Evolutionary conservation across 2,888 invertebrate genomes (phyloP), one percentile per base, ranked within the genome.

Genomic region (Drosophila leonis): DNA sequence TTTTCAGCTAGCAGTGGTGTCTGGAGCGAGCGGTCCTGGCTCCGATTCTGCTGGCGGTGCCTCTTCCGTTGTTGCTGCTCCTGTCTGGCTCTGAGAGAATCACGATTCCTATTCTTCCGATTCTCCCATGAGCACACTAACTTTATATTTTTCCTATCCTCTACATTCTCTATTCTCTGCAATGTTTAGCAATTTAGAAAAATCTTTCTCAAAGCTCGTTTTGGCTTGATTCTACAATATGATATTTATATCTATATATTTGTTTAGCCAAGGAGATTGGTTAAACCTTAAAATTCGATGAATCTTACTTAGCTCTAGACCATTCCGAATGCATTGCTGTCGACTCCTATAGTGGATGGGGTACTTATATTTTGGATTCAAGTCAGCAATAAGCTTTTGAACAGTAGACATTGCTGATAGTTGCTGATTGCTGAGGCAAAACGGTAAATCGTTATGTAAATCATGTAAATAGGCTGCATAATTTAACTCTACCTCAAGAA

Each of bases 151-250:
- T n/a, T 39, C 39, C 39, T n/a, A n/a, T n/a, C n/a, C 39, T 39
- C 39, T 8, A 39, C n/a, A 39, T 39, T 39, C 39, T 39, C n/a
- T 8, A 39, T 39, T 39, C n/a, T n/a, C 39, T 5, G n/a, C 39
- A 39, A n/a, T 39, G 39, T 39, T 39, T 8, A 39, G 39, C 39
- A 39, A 39, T 39, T 39, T n/a, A 39, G n/a, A 39, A 39, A 39
- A n/a, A 39, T 39, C 39, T 39, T 39, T 39, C n/a, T 39, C 39
- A 39, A 39, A 39, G 39, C 39, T 37, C 37, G 39, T 39, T 39
- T 39, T 39, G 39, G n/a, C 8, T 39, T 39, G n/a, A n/a, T 39
- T n/a, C 39, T n/a, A 39, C n/a, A 3, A 39, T 39, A 3, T n/a
- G 0, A n/a, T 39, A n/a, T 39, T 39, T n/a, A 39, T 39, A n/a